Percentiles rank a stretch among this genome's conserved stretches.
Conservation (phyloP, 2,797 vertebrate species). For the Chrysocyon brachyurus region DNA sequence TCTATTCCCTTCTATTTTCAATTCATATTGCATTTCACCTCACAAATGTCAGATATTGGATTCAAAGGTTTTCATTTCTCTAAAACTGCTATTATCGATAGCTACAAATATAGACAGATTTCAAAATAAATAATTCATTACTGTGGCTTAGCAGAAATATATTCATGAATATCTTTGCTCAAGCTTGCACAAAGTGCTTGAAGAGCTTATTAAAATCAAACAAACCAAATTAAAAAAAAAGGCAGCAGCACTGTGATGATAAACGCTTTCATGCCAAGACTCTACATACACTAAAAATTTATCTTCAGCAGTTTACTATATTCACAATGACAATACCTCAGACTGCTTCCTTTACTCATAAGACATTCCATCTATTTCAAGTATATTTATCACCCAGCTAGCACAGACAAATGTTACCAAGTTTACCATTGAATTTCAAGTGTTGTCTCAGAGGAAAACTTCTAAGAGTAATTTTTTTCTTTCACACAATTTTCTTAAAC, state of each 20-base stretch:
- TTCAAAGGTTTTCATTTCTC: constrained; percentile 70
- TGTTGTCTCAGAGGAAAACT: background rate
- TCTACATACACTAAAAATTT: constrained; percentile 54
- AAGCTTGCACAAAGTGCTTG: constrained; percentile 71
- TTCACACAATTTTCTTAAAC: constrained; percentile 16
- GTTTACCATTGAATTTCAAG: constrained; percentile 39
- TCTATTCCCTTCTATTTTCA: constrained; percentile 12
- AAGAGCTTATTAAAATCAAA: constrained; percentile 70
- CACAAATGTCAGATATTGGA: constrained; percentile 54
- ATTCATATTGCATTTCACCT: constrained; percentile 57
- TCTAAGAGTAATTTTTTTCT: constrained; percentile 22
- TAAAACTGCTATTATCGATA: constrained; percentile 68
- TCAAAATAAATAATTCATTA: constrained; percentile 82
- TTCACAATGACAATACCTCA: constrained; percentile 16
- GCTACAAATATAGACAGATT: constrained; percentile 70
- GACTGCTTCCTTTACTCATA: constrained; percentile 35
- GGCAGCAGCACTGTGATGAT: constrained; percentile 21
- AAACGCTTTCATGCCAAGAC: constrained; percentile 66
- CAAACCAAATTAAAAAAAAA: constrained; percentile 70
- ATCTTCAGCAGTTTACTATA: constrained; percentile 65
- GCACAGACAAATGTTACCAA: background rate
- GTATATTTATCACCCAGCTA: background rate
- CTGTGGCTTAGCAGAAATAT: constrained; percentile 70
- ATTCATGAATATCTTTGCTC: constrained; percentile 71
- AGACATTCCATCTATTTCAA: constrained; percentile 22